phyloP scores from a whole-genome alignment of 1,140 invertebrate species.

The Hylaeus anthracinus region DNA sequence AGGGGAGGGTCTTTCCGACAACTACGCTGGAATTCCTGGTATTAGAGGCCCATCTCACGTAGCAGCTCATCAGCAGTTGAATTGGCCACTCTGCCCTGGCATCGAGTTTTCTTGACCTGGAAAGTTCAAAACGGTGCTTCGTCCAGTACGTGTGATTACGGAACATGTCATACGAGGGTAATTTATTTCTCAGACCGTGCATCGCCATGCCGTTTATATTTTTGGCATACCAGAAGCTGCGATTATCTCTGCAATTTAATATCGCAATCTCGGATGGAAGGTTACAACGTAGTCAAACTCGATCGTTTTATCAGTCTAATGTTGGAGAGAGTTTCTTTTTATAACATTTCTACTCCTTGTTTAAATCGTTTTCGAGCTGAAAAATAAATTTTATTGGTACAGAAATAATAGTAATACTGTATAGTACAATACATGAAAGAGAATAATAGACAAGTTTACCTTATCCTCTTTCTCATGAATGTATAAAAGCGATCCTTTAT shows the following conservation, averaged over 20 bases:
- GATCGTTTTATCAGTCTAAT: too few relatives aligned
- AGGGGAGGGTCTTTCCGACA: constrained; percentile 31
- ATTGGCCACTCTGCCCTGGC: constrained; percentile 61
- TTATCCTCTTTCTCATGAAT: too few relatives aligned
- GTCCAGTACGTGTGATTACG: constrained; percentile 43
- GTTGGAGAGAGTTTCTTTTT: too few relatives aligned
- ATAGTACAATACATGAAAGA: too few relatives aligned
- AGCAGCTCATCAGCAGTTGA: constrained; percentile 62
- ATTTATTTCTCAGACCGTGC: constrained; percentile 25
- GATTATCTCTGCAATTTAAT: background rate
- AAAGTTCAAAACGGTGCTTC: constrained; percentile 58
- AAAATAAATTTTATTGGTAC: too few relatives aligned
- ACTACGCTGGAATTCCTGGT: constrained; percentile 53
- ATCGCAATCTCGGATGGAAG: too few relatives aligned
- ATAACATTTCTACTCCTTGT: too few relatives aligned
- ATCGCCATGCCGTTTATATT: background rate
- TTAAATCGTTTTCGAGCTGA: too few relatives aligned
- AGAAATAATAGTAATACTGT: too few relatives aligned
- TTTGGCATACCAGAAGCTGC: background rate
- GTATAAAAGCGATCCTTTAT: background rate
- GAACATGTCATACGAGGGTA: constrained; percentile 37
- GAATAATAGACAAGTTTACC: too few relatives aligned
- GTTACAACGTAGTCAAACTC: too few relatives aligned
- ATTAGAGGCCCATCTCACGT: constrained; percentile 67
- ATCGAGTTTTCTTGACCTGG: constrained; percentile 66